Base-by-base conservation (phyloP, 1,140 invertebrate species). In the Luehdorfia chinensis region DNA sequence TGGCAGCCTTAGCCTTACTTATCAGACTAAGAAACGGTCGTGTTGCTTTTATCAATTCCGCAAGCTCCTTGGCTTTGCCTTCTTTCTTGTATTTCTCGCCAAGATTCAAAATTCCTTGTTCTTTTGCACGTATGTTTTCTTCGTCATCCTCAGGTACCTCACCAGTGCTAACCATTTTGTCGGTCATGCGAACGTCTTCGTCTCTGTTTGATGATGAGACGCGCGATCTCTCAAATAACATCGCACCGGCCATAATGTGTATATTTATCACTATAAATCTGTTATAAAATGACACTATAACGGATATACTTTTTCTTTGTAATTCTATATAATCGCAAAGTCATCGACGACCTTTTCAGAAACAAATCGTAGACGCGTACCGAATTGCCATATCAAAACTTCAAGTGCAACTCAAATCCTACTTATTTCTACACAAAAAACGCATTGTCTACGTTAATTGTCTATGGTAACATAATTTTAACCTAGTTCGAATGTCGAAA, bases 1-100 rank as follows among this genome's bases (percentile, higher is more conserved):
- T 99, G 0, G 98, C 98, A 47, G 98, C 98, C 87, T 99, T 99
- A 13, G 98, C 98, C 89, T 99, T 99, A 71, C 97, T 98, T 58
- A 99, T 97, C 33, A 94, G 88, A 56, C 93, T 93, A 5, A 99
- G 89, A 80, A 99, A 99, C 2, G 97, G 97, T 66, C 98, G 91
- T 8, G 96, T 97, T 43, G 93, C 92, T 87, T 96, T 96, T 59
- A 99, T 98, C 28, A 99, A 89, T 50, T 96, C 93, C 1, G 96
- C 96, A 55, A 99, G 87, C 84, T 98, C 96, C 85, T 96, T 95
- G 48, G 96, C 96, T 79, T 97, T 96, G 66, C 94, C 94, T 79
- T 96, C 95, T 68, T 96, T 95, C 83, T 96, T 95, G 72, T 97
- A 96, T 41, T 95, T 91, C 72, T 95, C 93, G 8, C 95, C 96